Evolutionary conservation across 1,140 invertebrate genomes (phyloP).

Genomic region (Elysia chlorotica): DNA sequence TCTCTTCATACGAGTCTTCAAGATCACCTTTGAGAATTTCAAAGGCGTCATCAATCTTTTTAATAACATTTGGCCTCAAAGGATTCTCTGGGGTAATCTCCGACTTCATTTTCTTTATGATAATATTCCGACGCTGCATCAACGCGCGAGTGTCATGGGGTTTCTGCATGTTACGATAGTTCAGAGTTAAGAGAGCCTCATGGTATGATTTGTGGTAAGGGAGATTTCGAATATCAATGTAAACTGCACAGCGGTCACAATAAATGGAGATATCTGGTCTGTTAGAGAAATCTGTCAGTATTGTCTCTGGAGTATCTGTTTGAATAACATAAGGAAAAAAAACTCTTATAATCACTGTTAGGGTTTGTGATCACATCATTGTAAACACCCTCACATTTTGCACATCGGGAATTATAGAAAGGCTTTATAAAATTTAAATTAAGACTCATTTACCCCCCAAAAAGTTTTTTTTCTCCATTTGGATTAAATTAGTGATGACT

Average conservation of each 20-base stretch:
- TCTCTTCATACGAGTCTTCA: constrained; percentile 38
- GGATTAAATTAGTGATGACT: no score
- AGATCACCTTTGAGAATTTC: constrained; percentile 54
- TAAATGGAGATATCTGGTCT: constrained; percentile 48
- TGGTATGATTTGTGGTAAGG: constrained; percentile 50
- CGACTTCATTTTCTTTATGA: constrained; percentile 40
- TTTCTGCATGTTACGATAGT: constrained; percentile 30
- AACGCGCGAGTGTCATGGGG: constrained; percentile 35
- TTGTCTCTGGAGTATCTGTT: constrained; percentile 54
- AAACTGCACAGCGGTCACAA: constrained; percentile 50
- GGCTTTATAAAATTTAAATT: no score
- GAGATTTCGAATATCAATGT: constrained; percentile 38
- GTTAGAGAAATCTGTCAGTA: constrained; percentile 37
- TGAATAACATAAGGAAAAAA: no score
- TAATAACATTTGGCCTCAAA: constrained; percentile 38
- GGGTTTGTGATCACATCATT: no score
- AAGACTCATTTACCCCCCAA: no score
- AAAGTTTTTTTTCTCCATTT: no score
- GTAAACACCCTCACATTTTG: no score
- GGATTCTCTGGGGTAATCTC: constrained; percentile 31
- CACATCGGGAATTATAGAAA: no score
- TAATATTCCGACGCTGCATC: constrained; percentile 37
- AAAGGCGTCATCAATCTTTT: constrained; percentile 54
- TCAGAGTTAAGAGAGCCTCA: constrained; percentile 38
- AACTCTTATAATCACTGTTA: no score